phyloP scores from a whole-genome alignment of 2,797 vertebrate genomes.

The Jordanella pulchra region DNA sequence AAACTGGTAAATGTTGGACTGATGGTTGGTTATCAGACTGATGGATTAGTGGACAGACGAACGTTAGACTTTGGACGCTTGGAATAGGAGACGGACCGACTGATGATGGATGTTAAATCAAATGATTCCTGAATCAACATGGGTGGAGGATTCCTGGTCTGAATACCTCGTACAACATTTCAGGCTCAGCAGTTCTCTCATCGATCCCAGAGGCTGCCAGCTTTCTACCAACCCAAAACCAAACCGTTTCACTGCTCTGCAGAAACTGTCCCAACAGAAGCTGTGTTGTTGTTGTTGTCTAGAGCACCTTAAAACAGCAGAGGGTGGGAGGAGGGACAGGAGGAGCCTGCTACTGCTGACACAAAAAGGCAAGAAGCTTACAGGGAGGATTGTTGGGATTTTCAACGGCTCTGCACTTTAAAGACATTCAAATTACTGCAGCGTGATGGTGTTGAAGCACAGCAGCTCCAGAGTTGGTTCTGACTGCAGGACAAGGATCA shows the following conservation, averaged over 20 bases:
- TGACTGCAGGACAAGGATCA: conserved; percentile 9
- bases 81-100: too few species aligned
- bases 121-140: too few species aligned
- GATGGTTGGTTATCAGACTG: too few species aligned
- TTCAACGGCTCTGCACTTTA: conserved; percentile 39
- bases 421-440: conserved; percentile 32
- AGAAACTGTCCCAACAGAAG: background rate
- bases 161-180: too few species aligned
- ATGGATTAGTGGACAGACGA: too few species aligned
- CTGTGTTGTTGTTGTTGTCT: conserved; percentile 4
- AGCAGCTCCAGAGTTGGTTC: background rate
- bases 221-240: background rate
- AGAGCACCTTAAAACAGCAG: conserved; percentile 13
- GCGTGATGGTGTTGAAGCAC: conserved; percentile 6
- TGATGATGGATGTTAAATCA: too few species aligned
- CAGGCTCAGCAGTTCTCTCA: background rate
- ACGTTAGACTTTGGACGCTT: too few species aligned
- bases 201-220: background rate
- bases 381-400: conserved; percentile 44
- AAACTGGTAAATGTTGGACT: too few species aligned
- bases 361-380: conserved; percentile 58
- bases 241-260: background rate
- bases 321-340: conserved; percentile 31
- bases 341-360: conserved; percentile 50
- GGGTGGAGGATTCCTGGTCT: too few species aligned